phyloP scores from a whole-genome alignment of 2,113 vertebrate genomes.

The Vulpes ferrilata region DNA sequence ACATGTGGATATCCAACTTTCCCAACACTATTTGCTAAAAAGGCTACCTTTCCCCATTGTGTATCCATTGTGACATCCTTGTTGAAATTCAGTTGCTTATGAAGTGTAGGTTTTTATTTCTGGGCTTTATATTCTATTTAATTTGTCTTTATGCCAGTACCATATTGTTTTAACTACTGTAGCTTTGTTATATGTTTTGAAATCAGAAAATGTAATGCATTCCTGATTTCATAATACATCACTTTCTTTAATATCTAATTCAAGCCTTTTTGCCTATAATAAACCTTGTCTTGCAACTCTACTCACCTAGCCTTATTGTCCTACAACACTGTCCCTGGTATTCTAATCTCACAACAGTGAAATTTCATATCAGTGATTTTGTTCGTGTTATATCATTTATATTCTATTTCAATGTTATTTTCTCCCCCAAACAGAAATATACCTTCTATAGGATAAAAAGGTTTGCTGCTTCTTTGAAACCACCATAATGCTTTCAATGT shows the following conservation, averaged over 20 bases:
- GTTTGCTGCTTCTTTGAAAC: slow-evolving; percentile 38
- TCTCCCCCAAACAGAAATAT: not conserved
- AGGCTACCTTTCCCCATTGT: not conserved
- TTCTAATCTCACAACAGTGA: not conserved
- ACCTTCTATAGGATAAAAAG: not conserved
- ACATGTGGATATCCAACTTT: not conserved
- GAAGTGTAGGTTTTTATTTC: not conserved
- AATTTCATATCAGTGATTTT: not conserved
- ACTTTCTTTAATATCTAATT: not conserved
- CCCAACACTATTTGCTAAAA: not conserved
- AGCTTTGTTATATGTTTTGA: not conserved
- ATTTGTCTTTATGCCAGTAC: not conserved
- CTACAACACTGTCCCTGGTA: not conserved
- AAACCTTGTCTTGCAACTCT: not conserved
- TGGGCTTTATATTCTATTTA: not conserved
- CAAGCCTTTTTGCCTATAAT: not conserved
- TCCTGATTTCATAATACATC: not conserved
- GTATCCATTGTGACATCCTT: not conserved
- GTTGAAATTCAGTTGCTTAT: not conserved
- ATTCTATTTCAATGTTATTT: not conserved
- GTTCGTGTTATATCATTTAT: not conserved
- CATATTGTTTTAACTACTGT: not conserved
- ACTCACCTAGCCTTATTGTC: not conserved
- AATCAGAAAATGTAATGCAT: not conserved
- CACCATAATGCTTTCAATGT: not conserved